Conservation (phyloP, 1,140 invertebrate genomes). For the Zaprionus capensis region DNA sequence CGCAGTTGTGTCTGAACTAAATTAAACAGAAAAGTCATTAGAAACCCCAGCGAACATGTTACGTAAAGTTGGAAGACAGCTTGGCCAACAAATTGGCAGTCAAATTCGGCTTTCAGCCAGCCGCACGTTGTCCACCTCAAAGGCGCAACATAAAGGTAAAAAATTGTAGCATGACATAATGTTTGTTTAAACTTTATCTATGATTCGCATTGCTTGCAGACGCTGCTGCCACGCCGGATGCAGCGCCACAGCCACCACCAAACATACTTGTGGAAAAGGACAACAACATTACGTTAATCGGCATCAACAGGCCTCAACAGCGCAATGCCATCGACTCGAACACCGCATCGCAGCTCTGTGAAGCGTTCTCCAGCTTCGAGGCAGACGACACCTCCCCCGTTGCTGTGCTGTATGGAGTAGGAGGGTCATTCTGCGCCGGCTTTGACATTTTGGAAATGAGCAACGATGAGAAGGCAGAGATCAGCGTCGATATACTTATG, state of each 20-base stretch:
- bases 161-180: constrained; percentile 55
- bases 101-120: constrained; percentile 31
- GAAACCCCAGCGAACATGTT: constrained; percentile 40
- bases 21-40: constrained; percentile 23
- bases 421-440: constrained; percentile 96
- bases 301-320: constrained; percentile 93
- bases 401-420: constrained; percentile 93
- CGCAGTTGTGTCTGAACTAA: background rate
- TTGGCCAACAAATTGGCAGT: constrained; percentile 40
- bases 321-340: constrained; percentile 91
- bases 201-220: constrained; percentile 34
- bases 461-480: constrained; percentile 68
- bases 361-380: constrained; percentile 92
- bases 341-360: constrained; percentile 88
- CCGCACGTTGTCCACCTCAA: constrained; percentile 49
- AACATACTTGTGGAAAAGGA: constrained; percentile 84
- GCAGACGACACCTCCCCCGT: constrained; percentile 88
- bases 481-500: constrained; percentile 78
- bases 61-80: constrained; percentile 41
- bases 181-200: constrained; percentile 17
- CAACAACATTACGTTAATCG: constrained; percentile 89
- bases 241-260: constrained; percentile 18
- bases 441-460: constrained; percentile 91
- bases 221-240: constrained; percentile 21
- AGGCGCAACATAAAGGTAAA: constrained; percentile 55